Percentiles rank a stretch among this genome's conserved stretches.
Conservation (phyloP, 1,140 invertebrate genomes). For the Leptoteleia sp. region DNA sequence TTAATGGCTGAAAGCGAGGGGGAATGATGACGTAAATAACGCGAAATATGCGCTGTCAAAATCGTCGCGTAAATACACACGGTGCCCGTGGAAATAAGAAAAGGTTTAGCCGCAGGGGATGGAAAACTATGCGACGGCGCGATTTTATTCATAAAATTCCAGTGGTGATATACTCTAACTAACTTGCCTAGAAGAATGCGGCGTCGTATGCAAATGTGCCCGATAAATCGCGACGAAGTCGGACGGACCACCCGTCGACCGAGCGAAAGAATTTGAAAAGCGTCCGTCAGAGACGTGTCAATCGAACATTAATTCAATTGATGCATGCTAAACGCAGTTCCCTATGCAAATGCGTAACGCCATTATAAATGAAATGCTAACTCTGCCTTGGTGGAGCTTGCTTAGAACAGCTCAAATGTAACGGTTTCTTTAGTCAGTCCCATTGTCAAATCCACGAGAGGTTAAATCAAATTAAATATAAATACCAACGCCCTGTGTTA, state of each 20-base stretch:
- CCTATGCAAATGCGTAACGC: constrained; percentile 76
- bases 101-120: constrained; percentile 60
- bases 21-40: constrained; percentile 27
- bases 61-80: constrained; percentile 34
- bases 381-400: constrained; percentile 28
- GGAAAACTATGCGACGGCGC: constrained; percentile 49
- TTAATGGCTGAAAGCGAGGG: not conserved
- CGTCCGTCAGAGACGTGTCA: constrained; percentile 74
- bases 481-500: constrained; percentile 3
- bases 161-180: constrained; percentile 62
- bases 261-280: constrained; percentile 74
- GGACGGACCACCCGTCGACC: constrained; percentile 71
- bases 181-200: constrained; percentile 72
- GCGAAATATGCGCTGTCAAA: constrained; percentile 35
- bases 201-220: constrained; percentile 75
- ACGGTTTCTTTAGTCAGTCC: constrained; percentile 60
- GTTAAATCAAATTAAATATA: constrained; percentile 42
- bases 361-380: constrained; percentile 60
- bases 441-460: no score
- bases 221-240: constrained; percentile 69
- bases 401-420: constrained; percentile 51
- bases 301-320: constrained; percentile 79
- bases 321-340: constrained; percentile 75
- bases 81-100: constrained; percentile 45
- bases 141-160: constrained; percentile 61